Percentiles rank a stretch among this genome's conserved stretches.
Conservation (phyloP, 1,140 invertebrate species). For the Halyomorpha halys region DNA sequence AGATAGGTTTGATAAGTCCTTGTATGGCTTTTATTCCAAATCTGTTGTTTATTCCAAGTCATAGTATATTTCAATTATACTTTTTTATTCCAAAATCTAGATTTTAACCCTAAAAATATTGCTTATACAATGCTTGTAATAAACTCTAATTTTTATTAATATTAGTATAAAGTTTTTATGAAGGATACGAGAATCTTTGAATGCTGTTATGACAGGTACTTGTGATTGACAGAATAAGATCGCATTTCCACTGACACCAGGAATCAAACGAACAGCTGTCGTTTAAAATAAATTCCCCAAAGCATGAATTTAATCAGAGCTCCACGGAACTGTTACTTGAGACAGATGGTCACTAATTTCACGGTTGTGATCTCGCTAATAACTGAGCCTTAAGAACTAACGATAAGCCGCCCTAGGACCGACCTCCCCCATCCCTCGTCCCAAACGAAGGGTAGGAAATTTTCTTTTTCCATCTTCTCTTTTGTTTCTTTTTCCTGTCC, state of each 20-base stretch:
- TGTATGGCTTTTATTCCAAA: too few species aligned
- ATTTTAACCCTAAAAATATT: too few species aligned
- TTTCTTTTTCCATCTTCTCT: too few species aligned
- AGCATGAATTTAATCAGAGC: conserved; percentile 10
- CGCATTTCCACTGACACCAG: background rate
- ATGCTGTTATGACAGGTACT: too few species aligned
- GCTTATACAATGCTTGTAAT: too few species aligned
- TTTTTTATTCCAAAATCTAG: too few species aligned
- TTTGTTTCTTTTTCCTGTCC: background rate
- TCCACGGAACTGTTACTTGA: background rate
- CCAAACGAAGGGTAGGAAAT: background rate
- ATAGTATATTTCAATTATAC: too few species aligned
- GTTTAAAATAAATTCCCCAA: background rate
- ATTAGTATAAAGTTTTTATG: too few species aligned
- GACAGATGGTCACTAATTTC: conserved; percentile 19
- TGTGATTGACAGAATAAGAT: background rate
- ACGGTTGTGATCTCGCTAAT: conserved; percentile 9
- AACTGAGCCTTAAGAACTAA: background rate
- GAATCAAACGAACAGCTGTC: conserved; percentile 6
- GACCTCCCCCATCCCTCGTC: background rate
- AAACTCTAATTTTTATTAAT: too few species aligned
- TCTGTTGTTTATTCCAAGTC: too few species aligned
- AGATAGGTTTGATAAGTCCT: too few species aligned
- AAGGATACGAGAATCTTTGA: too few species aligned
- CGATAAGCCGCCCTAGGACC: background rate